Conservation (phyloP, 2,797 vertebrate genomes). For the Eulemur coronatus region DNA sequence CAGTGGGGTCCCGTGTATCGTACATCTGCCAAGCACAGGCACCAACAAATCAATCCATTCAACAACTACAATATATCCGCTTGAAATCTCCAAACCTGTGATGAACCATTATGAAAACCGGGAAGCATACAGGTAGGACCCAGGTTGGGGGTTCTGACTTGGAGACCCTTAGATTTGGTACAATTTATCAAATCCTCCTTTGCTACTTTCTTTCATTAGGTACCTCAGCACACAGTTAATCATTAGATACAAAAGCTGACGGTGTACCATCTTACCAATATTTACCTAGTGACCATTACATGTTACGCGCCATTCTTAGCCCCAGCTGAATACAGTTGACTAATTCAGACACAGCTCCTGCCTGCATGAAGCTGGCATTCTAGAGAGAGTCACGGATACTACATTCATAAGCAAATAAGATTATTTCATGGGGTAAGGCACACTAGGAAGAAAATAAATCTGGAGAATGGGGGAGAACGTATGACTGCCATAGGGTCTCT, state of each 20-base stretch:
- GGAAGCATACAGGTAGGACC: accelerated
- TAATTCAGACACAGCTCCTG: neutral
- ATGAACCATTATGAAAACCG: neutral
- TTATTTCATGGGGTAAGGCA: neutral
- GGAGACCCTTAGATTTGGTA: neutral
- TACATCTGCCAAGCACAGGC: no score
- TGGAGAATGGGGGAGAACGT: neutral
- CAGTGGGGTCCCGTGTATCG: accelerated
- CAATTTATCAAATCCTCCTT: neutral
- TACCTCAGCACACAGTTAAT: neutral
- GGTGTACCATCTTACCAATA: neutral
- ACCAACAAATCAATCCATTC: neutral
- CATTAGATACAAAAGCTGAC: accelerated
- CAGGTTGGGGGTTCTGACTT: neutral
- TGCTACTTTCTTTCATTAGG: neutral
- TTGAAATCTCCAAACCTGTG: accelerated
- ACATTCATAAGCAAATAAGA: neutral
- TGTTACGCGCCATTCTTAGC: neutral
- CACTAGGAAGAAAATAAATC: neutral
- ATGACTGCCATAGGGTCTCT: accelerated
- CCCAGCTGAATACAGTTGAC: neutral
- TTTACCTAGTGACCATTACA: no score
- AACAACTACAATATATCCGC: neutral
- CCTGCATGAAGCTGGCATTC: neutral
- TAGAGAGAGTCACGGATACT: accelerated